Evolutionary conservation across 1,140 invertebrate genomes (phyloP), one percentile per base, ranked within the genome.

Genomic region (Uloborus diversus): DNA sequence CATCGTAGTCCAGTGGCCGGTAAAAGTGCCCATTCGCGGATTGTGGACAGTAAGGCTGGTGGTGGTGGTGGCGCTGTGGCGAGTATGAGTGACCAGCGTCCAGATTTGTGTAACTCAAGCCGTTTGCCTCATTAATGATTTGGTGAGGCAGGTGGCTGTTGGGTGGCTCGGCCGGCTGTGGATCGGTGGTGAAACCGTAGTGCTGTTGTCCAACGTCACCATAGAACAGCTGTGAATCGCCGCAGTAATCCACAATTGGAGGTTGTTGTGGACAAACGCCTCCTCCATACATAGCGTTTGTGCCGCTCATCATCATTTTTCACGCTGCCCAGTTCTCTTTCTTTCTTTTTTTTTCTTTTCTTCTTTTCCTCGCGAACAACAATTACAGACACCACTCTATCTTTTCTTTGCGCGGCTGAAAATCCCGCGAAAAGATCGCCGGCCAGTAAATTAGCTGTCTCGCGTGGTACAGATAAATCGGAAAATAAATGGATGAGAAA

Each of bases 81-180:
- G 7, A 14, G 61, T 56, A 59, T 17, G 53, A 14, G 11, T 42
- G 70, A 17, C 49, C 23, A 33, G 51, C 68, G 64, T 96, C 94
- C 83, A 96, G 86, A 86, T 96, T 96, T 0, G 94, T 96, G 85
- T 96, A 96, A 85, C 94, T 94, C 51, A 96, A 87, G 0, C 94
- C 94, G 71, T 93, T 93, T 82, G 94, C 92, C 0, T 93, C 92
- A 82, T 95, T 94, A 23, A 94, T 94, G 11, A 90, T 88, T 59
- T 78, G 79, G 4, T 66, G 64, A 2, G 78, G 70, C 32, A 78
- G 28, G n/a, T 79, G 51, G 25, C 49, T 20, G 42, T 35, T 27
- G 11, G 73, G 61, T 35, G 82, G 56, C n/a, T 70, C 79, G 23
- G 66, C 23, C 17, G 51, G 33, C 13, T 81, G 37, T n/a, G 66